Percentiles rank a stretch among this genome's conserved stretches.
Conservation (phyloP, 1,140 invertebrate species). For the Nixonia krombeini region DNA sequence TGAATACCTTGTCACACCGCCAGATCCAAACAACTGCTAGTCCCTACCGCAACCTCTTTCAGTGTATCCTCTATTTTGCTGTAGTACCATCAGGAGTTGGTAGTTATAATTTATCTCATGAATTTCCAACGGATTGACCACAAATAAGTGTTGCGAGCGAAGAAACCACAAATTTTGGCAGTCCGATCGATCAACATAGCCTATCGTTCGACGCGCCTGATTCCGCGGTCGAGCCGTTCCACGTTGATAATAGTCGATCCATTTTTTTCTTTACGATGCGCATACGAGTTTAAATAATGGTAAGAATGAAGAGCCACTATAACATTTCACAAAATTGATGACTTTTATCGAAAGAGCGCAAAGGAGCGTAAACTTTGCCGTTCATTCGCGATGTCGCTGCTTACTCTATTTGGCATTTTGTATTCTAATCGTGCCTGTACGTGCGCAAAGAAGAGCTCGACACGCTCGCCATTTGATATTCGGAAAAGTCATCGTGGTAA, state of each 20-base stretch:
- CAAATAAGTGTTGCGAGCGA: not conserved
- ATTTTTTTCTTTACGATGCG: not conserved
- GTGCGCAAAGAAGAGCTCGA: conserved; percentile 42
- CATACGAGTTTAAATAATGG: not conserved
- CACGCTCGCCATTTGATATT: conserved; percentile 21
- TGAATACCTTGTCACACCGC: conserved; percentile 86
- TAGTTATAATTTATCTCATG: conserved; percentile 47
- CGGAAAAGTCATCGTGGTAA: not conserved
- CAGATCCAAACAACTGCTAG: conserved; percentile 89
- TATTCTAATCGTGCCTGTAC: conserved; percentile 50
- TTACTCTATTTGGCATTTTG: conserved; percentile 37
- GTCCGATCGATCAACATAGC: not conserved
- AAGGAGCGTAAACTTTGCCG: conserved; percentile 9
- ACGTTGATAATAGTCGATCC: not conserved
- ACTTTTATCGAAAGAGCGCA: not conserved
- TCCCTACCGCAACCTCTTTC: conserved; percentile 68
- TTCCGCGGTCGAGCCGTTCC: not conserved
- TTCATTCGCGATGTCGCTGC: conserved; percentile 23
- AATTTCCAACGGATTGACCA: conserved; percentile 16
- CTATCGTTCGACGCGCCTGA: not conserved
- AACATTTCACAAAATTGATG: not conserved
- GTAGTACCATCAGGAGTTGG: conserved; percentile 66
- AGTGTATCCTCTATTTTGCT: conserved; percentile 66
- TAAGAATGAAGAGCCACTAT: not conserved
- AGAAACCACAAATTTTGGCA: not conserved